Percentiles rank a stretch among this genome's conserved stretches.
phyloP scores from a whole-genome alignment of 2,888 invertebrate genomes.

The Hemicrepidius hirtus region DNA sequence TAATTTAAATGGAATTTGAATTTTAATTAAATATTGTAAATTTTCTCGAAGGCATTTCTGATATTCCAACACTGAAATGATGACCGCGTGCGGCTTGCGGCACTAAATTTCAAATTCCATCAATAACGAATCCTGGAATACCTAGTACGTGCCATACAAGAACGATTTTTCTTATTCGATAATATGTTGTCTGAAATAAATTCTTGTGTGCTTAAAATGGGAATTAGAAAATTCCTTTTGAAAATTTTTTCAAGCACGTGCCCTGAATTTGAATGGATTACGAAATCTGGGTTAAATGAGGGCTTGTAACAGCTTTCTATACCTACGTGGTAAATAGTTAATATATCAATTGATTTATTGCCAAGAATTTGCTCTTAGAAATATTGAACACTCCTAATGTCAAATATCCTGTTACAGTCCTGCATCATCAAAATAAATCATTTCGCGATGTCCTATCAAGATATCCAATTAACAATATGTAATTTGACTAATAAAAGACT shows the following conservation, averaged over 20 bases:
- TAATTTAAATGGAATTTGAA: constrained; percentile 52
- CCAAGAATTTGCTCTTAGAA: constrained; percentile 27
- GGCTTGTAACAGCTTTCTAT: constrained; percentile 24
- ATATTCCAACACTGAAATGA: constrained; percentile 20
- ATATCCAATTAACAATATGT: constrained; percentile 38
- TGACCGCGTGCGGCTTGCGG: background rate
- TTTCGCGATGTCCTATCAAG: constrained; percentile 28
- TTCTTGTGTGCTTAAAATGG: background rate
- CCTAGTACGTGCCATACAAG: background rate
- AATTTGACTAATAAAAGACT: constrained; percentile 36
- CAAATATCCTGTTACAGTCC: constrained; percentile 34
- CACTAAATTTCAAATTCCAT: constrained; percentile 27
- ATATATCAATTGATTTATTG: constrained; percentile 32
- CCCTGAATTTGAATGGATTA: constrained; percentile 3
- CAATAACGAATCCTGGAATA: constrained; percentile 7
- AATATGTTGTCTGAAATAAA: no score
- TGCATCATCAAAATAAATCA: constrained; percentile 39
- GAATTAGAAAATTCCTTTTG: constrained; percentile 4
- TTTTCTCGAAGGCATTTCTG: constrained; percentile 31
- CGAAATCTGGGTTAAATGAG: constrained; percentile 5
- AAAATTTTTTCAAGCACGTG: constrained; percentile 6
- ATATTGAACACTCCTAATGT: constrained; percentile 35
- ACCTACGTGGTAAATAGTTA: constrained; percentile 7
- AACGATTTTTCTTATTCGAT: background rate
- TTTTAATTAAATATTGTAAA: constrained; percentile 43